Percentiles rank a stretch among this genome's conserved stretches.
Evolutionary conservation across 2,888 invertebrate genomes (phyloP).

Genomic region (Lithophane ornitopus): DNA sequence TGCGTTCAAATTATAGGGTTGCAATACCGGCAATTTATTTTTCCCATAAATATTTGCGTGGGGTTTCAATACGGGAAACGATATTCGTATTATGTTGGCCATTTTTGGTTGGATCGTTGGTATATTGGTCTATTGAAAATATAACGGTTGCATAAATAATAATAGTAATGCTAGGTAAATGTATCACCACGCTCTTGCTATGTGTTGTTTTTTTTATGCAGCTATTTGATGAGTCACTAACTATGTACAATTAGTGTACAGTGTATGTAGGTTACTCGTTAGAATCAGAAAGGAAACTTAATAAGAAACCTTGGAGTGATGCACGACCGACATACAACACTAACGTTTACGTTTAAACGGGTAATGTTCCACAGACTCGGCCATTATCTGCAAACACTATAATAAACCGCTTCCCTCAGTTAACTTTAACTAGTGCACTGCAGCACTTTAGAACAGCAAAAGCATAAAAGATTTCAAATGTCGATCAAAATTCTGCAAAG

Average conservation of each 20-base stretch:
- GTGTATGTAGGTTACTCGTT: slow-evolving; percentile 30
- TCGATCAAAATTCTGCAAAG: slow-evolving; percentile 36
- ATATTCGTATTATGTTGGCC: slow-evolving; percentile 5
- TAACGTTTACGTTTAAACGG: slow-evolving; percentile 42
- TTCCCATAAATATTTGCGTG: slow-evolving; percentile 21
- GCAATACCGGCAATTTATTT: slow-evolving; percentile 19
- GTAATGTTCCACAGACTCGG: slow-evolving; percentile 38
- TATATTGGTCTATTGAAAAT: background rate
- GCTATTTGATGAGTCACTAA: background rate
- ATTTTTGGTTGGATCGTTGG: slow-evolving; percentile 4
- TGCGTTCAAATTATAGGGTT: slow-evolving; percentile 67
- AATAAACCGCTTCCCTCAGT: slow-evolving; percentile 46
- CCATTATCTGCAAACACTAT: slow-evolving; percentile 55
- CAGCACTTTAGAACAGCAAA: slow-evolving; percentile 25
- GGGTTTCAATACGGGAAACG: background rate
- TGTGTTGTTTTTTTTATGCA: background rate
- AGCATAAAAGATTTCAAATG: slow-evolving; percentile 33
- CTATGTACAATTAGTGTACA: slow-evolving; percentile 3
- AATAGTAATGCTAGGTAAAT: background rate
- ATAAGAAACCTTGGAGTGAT: slow-evolving; percentile 55
- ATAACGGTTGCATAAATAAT: background rate
- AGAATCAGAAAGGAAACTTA: slow-evolving; percentile 47
- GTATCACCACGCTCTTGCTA: background rate
- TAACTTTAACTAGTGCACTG: slow-evolving; percentile 28
- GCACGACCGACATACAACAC: slow-evolving; percentile 45